Evolutionary conservation across 2,797 vertebrate genomes (phyloP).

Genomic region (Poecilia wingei): DNA sequence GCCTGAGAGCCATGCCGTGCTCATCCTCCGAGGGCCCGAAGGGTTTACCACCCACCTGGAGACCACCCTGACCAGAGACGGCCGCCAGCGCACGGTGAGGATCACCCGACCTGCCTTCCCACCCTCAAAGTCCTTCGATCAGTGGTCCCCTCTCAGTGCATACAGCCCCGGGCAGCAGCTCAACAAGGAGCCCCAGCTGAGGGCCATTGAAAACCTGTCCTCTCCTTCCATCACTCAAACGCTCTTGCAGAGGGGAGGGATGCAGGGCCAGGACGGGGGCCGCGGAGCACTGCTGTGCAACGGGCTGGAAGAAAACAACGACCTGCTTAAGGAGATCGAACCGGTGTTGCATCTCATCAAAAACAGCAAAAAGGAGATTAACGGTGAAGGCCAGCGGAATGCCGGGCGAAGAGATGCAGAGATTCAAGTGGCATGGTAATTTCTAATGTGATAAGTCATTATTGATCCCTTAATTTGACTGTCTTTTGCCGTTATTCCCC

Average conservation of each 20-base stretch:
- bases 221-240: constrained; percentile 72
- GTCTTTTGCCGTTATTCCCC: constrained; percentile 28
- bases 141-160: constrained; percentile 75
- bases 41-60: constrained; percentile 97
- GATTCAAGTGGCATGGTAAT: constrained; percentile 94
- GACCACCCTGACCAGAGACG: constrained; percentile 91
- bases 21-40: constrained; percentile 94
- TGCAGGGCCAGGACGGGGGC: constrained; percentile 68
- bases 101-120: constrained; percentile 87
- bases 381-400: constrained; percentile 80
- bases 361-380: constrained; percentile 81
- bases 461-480: constrained; percentile 36
- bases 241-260: constrained; percentile 68
- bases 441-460: constrained; percentile 27
- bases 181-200: constrained; percentile 84
- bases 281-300: constrained; percentile 79
- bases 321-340: constrained; percentile 93
- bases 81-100: constrained; percentile 91
- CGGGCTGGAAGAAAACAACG: constrained; percentile 85
- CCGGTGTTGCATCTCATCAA: constrained; percentile 91
- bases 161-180: constrained; percentile 60
- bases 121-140: constrained; percentile 78
- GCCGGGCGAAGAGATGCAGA: constrained; percentile 86
- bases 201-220: constrained; percentile 80
- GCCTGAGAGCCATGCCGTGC: constrained; percentile 91